phyloP scores from a whole-genome alignment of 2,113 vertebrate genomes.

The Butorides virescens region DNA sequence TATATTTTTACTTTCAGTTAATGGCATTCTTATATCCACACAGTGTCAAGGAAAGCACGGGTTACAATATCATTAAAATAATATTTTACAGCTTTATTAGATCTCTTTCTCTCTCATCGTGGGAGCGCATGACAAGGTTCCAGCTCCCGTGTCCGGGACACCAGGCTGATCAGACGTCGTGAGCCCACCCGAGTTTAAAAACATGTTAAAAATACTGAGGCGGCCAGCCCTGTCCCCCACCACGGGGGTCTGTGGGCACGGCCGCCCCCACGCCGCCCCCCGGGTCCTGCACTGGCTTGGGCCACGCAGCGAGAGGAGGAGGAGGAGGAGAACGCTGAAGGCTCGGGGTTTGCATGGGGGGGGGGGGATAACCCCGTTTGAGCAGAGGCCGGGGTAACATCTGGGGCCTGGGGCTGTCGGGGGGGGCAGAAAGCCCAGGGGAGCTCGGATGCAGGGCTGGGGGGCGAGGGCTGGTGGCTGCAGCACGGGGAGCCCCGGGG shows the following conservation, averaged over 20 bases:
- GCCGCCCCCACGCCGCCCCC: background rate
- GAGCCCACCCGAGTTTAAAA: background rate
- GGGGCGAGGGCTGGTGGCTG: background rate
- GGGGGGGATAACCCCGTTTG: background rate
- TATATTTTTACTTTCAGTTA: background rate
- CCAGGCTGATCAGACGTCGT: background rate
- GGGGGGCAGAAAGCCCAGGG: background rate
- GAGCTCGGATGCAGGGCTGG: background rate
- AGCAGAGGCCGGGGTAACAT: fast-evolving
- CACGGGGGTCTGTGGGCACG: fast-evolving
- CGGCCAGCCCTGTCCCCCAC: no score
- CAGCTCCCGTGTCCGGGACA: background rate
- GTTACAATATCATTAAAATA: background rate
- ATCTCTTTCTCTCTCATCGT: background rate
- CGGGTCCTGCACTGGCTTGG: background rate
- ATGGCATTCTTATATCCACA: background rate
- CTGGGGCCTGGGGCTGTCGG: background rate
- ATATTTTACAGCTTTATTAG: background rate
- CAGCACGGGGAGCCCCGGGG: background rate
- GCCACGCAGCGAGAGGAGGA: background rate
- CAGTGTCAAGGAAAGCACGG: background rate
- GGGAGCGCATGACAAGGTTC: background rate
- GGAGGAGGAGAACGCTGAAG: fast-evolving
- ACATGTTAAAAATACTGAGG: background rate
- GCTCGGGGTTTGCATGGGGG: background rate